phyloP scores from a whole-genome alignment of 2,797 vertebrate species.

The Sebastes nivosus region DNA sequence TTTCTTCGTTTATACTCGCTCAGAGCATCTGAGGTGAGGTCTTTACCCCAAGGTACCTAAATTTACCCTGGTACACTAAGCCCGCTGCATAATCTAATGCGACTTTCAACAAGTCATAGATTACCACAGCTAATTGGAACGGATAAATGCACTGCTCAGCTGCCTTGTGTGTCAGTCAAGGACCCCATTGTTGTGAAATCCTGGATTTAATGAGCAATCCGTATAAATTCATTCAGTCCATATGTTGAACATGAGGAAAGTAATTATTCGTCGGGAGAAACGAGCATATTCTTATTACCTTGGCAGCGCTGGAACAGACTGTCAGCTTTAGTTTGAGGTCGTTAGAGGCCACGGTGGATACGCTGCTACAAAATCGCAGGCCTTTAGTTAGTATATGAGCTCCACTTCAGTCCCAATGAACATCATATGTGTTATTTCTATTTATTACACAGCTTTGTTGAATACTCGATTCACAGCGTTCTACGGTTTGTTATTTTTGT shows the following conservation, averaged over 20 bases:
- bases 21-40: conserved; percentile 53
- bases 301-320: conserved; percentile 3
- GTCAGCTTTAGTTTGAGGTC: conserved; percentile 28
- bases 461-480: no score
- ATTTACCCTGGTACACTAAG: conserved; percentile 57
- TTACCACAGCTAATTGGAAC: conserved; percentile 59
- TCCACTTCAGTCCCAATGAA: neutral
- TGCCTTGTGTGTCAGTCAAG: conserved; percentile 56
- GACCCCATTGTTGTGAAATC: conserved; percentile 66
- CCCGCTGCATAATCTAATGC: conserved; percentile 53
- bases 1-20: conserved; percentile 8
- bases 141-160: conserved; percentile 61
- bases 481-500: no score
- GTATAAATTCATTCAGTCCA: conserved; percentile 49
- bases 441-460: neutral
- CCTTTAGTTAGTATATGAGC: neutral
- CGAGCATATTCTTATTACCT: conserved; percentile 1
- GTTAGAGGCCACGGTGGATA: neutral
- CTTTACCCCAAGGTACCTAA: conserved; percentile 29
- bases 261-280: conserved; percentile 29
- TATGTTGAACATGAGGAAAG: conserved; percentile 51
- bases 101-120: conserved; percentile 69
- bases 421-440: neutral
- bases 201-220: conserved; percentile 51
- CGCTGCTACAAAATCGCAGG: conserved; percentile 2